Evolutionary conservation across 2,797 vertebrate species (phyloP), one percentile per base, ranked within the genome.

Genomic region (Passerculus sandwichensis): DNA sequence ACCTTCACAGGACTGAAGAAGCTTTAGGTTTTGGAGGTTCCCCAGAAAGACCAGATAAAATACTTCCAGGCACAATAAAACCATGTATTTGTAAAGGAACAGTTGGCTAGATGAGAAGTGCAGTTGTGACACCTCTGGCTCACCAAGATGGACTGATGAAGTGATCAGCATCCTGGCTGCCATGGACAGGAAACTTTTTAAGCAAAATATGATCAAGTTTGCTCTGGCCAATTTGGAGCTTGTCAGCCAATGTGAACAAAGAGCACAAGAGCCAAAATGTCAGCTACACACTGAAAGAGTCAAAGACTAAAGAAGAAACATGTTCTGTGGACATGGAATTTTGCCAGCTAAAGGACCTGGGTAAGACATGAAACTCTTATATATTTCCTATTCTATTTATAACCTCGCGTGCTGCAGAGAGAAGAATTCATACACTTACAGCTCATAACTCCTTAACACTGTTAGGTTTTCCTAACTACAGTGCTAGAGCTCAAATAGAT

Each of bases 351-450:
- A 72, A 85, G 56, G 64, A 85, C 51, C 73, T 85, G n/a, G 22
- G 29, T 38, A 91, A 70, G 75, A 88, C 48, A 40, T 10, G 7
- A 91, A 87, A 64, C 65, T 88, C 91, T 29, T 44, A 22, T 44
- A 50, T 66, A 29, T 87, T 79, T 94, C 16, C 78, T 91, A 56
- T 64, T 92, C 56, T 89, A 66, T 94, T 94, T 91, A 74, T 91
- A 95, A 66, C 15, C 3, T 76, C 59, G 20, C 0, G 0, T 56
- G 69, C 75, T 77, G 42, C 65, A 94, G 48, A 85, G 44, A 65
- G 50, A 74, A 88, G 75, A 77, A 89, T 77, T 85, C 61, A 20
- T 57, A 44, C 10, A 48, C 59, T 85, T 93, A 56, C 85, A 94
- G 53, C 67, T 94, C 75, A 15, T 85, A 88, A 89, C 9, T 94